phyloP scores from a whole-genome alignment of 2,888 invertebrate genomes.

The Nomada flava region DNA sequence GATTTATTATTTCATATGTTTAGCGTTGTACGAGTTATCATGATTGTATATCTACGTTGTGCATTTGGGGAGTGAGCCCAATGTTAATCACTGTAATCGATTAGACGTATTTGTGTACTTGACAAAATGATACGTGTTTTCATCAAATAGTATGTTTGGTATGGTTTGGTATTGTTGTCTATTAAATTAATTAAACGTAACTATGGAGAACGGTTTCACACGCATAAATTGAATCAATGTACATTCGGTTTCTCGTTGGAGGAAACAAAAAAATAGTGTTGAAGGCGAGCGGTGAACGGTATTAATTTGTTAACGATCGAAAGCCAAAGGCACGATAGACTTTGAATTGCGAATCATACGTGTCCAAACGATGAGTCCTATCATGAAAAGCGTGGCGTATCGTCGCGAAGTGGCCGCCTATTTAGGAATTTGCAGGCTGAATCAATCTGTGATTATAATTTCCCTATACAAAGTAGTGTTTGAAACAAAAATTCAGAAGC shows the following conservation, averaged over 20 bases:
- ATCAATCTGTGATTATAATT: slow-evolving; percentile 79
- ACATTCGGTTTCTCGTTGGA: slow-evolving; percentile 20
- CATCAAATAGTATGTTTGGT: slow-evolving; percentile 3
- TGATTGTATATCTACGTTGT: slow-evolving; percentile 24
- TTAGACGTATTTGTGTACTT: slow-evolving; percentile 10
- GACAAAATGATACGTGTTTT: slow-evolving; percentile 2
- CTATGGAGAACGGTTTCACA: neutral
- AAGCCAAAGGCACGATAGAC: slow-evolving; percentile 42
- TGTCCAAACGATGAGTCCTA: slow-evolving; percentile 42
- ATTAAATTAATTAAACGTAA: slow-evolving; percentile 1
- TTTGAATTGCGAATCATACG: slow-evolving; percentile 45
- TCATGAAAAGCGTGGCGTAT: slow-evolving; percentile 29
- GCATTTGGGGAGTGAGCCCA: neutral
- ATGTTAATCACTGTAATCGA: slow-evolving; percentile 2
- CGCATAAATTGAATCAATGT: slow-evolving; percentile 14
- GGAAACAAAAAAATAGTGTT: neutral
- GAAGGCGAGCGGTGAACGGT: neutral
- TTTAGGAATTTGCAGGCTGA: slow-evolving; percentile 60
- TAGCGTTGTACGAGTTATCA: slow-evolving; percentile 20
- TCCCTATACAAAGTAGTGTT: slow-evolving; percentile 70
- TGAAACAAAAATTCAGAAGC: slow-evolving; percentile 66
- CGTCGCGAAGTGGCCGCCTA: slow-evolving; percentile 9
- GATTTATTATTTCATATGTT: slow-evolving; percentile 29
- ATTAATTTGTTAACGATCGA: slow-evolving; percentile 27
- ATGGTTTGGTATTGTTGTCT: slow-evolving; percentile 1